Base-by-base conservation (phyloP, 1,140 invertebrate species). In the Helicoverpa zea region DNA sequence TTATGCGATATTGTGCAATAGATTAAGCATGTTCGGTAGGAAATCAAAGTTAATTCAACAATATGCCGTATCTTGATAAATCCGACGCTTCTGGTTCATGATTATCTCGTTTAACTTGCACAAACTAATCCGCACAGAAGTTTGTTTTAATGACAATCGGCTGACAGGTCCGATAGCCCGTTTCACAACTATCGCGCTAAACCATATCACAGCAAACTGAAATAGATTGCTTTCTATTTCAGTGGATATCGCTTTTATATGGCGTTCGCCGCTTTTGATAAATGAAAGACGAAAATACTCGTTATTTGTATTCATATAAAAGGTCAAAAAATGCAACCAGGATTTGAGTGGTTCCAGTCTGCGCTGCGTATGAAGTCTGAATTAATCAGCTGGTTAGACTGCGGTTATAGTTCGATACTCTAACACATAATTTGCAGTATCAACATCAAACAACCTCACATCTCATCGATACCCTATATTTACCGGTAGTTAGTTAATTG, bases 401-500 rank as follows among this genome's bases (percentile, higher is more conserved):
- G 9, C 9, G 5, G 7, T 35, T 35, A 7, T 43, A 5, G 9
- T 9, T 43, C 3, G 35, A 7, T 35, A 43, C 35, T 58, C 10
- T 7, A 58, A 18, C 16, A 54, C n/a, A 49, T 10, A 72, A 72
- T n/a, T 72, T 23, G 54, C 23, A 30, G 58, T 64, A 47, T 70
- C 16, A n/a, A 79, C 30, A 54, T 51, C 35, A 74, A 23, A 49
- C 54, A 52, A 43, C 56, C 43, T 54, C 12, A 43, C 64, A 83
- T 77, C 23, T 29, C 58, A 63, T 56, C 43, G 68, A 79, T 73
- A 77, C 59, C 54, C 49, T 29, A 79, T 61, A 80, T 79, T 80
- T 61, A 79, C 59, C n/a, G 16, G 23, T 10, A 1, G 52, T 72
- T 43, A 68, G 66, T 79, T 89, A 87, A 90, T 86, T 88, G 83